These are phyloP conservation scores for Suricata suricatta DNA, from an alignment of 2,113 vertebrate species.

Conservation along the genomic window DNA sequence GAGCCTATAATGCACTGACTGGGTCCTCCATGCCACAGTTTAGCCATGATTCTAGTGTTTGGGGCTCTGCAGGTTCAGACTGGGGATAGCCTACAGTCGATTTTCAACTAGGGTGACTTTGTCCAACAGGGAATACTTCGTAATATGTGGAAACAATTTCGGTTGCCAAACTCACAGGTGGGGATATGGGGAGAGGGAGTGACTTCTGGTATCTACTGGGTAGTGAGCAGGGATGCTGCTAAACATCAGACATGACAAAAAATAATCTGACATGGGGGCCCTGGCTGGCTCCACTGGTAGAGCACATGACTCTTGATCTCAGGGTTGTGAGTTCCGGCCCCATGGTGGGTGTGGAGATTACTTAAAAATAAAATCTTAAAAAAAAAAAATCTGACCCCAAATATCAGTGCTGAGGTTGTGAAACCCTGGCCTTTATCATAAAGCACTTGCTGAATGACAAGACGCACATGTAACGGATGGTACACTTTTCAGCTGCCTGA, in stretches of 20 bases:
- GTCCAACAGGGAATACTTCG: background rate
- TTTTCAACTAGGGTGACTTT: background rate
- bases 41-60: background rate
- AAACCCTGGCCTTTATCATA: background rate
- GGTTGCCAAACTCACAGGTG: background rate
- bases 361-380: background rate
- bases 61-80: background rate
- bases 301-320: background rate
- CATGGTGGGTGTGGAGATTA: background rate
- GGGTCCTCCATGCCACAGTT: background rate
- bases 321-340: background rate
- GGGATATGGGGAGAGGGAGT: background rate
- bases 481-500: background rate
- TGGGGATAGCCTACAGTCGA: background rate
- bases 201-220: background rate
- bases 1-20: background rate
- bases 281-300: background rate
- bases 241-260: background rate
- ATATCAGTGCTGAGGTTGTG: background rate
- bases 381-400: background rate
- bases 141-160: background rate
- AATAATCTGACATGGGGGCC: background rate
- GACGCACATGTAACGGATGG: background rate
- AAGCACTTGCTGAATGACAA: background rate
- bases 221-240: background rate